phyloP scores from a whole-genome alignment of 2,888 invertebrate species.

The Lissonota sp. region DNA sequence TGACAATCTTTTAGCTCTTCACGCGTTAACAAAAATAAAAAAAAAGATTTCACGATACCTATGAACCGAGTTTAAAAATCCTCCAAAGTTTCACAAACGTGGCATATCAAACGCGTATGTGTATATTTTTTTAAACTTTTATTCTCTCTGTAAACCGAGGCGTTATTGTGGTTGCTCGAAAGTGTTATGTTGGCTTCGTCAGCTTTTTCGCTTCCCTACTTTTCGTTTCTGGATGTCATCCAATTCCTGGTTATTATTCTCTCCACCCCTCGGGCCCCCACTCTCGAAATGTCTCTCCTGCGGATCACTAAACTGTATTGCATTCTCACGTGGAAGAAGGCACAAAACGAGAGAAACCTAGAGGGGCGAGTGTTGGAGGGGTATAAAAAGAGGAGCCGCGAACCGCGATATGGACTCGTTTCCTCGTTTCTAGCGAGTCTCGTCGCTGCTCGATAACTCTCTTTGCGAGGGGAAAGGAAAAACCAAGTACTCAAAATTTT shows the following conservation, averaged over 20 bases:
- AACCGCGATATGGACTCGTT: conserved; percentile 22
- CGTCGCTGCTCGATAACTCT: conserved; percentile 28
- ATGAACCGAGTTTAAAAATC: not conserved
- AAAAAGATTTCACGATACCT: conserved; percentile 6
- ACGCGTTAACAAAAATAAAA: no score
- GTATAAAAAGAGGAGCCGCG: conserved; percentile 2
- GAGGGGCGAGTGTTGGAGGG: not conserved
- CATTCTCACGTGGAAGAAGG: conserved; percentile 36
- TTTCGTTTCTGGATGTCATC: conserved; percentile 55
- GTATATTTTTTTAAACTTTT: no score
- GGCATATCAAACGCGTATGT: not conserved
- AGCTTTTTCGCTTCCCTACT: conserved; percentile 46
- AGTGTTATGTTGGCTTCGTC: conserved; percentile 49
- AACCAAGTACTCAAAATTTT: conserved; percentile 35
- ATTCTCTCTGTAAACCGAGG: conserved; percentile 1
- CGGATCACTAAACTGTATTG: conserved; percentile 21
- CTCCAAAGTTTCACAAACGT: conserved; percentile 7
- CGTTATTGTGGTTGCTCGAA: not conserved
- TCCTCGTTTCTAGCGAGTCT: conserved; percentile 2
- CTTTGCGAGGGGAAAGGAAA: not conserved
- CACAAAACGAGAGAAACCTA: not conserved
- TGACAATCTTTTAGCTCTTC: no score
- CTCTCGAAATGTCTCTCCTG: conserved; percentile 33
- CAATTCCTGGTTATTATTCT: conserved; percentile 56
- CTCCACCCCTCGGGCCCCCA: no score